Evolutionary conservation across 2,113 vertebrate genomes (phyloP).

Genomic region (Proteles cristata): DNA sequence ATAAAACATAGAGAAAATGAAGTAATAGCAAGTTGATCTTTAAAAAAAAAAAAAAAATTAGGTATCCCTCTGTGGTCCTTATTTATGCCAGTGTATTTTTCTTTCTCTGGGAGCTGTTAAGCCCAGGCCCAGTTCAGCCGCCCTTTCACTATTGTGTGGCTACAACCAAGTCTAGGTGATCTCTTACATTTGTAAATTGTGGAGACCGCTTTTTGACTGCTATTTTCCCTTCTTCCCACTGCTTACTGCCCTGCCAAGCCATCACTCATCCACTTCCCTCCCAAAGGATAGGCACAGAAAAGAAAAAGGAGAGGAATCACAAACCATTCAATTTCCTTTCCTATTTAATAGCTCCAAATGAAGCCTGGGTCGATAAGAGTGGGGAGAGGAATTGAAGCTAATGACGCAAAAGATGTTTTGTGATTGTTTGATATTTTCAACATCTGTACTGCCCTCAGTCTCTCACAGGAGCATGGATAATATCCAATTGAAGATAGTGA

Average conservation of each 20-base stretch:
- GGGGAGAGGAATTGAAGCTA: background rate
- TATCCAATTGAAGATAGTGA: conserved; percentile 24
- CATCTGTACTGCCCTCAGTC: background rate
- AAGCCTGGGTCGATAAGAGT: background rate
- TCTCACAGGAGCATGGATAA: background rate
- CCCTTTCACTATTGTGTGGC: background rate
- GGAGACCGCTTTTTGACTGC: background rate
- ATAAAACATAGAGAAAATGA: conserved; percentile 33
- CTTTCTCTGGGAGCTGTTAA: conserved; percentile 19
- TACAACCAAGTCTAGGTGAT: background rate
- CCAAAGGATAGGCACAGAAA: background rate
- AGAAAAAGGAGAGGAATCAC: background rate
- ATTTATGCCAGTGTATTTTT: background rate
- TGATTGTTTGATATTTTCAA: conserved; percentile 45
- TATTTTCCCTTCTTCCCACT: background rate
- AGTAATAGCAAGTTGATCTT: background rate
- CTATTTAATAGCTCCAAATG: background rate
- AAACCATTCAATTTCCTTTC: background rate
- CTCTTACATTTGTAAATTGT: background rate
- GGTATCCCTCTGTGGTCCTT: background rate
- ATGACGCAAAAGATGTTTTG: conserved; percentile 26
- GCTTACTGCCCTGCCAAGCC: background rate
- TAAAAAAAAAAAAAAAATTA: background rate
- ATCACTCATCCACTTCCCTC: background rate
- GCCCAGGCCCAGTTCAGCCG: background rate